A percentile compares a stretch with the other conserved stretches of the same genome.
These are phyloP conservation scores for Drosophila asahinai DNA, from an alignment of 1,140 invertebrate species.

Conservation along the genomic window DNA sequence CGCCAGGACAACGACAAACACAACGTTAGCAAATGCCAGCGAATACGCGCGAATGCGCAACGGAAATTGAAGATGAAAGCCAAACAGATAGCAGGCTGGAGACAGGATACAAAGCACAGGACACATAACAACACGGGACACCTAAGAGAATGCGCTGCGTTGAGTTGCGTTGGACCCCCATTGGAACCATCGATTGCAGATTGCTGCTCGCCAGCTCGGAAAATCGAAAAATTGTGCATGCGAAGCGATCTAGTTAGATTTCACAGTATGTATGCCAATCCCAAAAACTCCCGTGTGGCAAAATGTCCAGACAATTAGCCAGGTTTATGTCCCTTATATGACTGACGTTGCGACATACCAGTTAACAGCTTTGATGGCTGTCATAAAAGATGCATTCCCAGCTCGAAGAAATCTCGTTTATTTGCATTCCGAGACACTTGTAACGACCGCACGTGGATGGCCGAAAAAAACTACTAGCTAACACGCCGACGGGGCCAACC, in stretches of 20 bases:
- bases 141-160: conserved; percentile 58
- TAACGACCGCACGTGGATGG: conserved; percentile 62
- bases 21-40: conserved; percentile 16
- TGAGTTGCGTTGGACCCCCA: conserved; percentile 18
- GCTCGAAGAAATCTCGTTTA: conserved; percentile 48
- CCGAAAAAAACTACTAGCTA: conserved; percentile 34
- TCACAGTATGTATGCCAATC: conserved; percentile 9
- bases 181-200: conserved; percentile 21
- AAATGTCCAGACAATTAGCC: conserved; percentile 37
- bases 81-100: conserved; percentile 59
- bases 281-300: conserved; percentile 18
- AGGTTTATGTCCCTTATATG: conserved; percentile 10
- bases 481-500: conserved; percentile 30
- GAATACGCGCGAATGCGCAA: conserved; percentile 64
- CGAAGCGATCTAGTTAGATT: conserved; percentile 52
- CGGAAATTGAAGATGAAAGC: conserved; percentile 82
- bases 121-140: conserved; percentile 47
- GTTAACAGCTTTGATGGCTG: conserved; percentile 41
- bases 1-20: conserved; percentile 29
- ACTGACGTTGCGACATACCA: conserved; percentile 29
- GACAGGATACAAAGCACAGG: conserved; percentile 41
- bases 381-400: conserved; percentile 46
- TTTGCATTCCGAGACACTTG: conserved; percentile 60
- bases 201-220: conserved; percentile 60
- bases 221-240: conserved; percentile 79